phyloP scores from a whole-genome alignment of 2,797 vertebrate species.

The Mus spretus region DNA sequence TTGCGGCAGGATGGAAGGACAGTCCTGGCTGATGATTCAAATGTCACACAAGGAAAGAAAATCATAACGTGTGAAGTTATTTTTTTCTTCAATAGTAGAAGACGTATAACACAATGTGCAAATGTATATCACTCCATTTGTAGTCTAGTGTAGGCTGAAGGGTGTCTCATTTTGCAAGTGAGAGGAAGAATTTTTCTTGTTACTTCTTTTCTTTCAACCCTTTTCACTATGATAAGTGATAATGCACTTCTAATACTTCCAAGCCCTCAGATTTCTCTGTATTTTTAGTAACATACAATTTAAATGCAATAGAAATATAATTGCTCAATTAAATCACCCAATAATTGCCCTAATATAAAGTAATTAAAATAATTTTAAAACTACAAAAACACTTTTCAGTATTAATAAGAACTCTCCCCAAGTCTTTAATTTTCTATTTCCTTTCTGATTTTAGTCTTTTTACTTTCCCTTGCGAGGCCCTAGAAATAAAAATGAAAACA shows the following conservation, averaged over 20 bases:
- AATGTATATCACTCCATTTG: not conserved
- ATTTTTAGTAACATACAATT: slow-evolving; percentile 33
- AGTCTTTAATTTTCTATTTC: slow-evolving; percentile 17
- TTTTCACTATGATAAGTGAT: slow-evolving; percentile 27
- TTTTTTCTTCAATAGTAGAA: not conserved
- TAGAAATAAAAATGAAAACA: not conserved
- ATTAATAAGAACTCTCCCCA: not conserved
- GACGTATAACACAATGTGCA: not conserved
- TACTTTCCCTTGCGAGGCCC: not conserved
- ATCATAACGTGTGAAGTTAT: not conserved
- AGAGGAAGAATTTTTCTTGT: not conserved
- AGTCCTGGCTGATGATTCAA: not conserved
- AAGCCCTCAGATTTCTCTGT: slow-evolving; percentile 1
- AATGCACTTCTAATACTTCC: not conserved
- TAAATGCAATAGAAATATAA: not conserved
- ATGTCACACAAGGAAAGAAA: not conserved
- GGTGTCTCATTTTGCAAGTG: not conserved
- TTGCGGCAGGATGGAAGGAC: not conserved
- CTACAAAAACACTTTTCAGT: slow-evolving; percentile 19
- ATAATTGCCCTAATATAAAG: slow-evolving; percentile 17
- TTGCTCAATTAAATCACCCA: not conserved
- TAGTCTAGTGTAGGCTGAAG: not conserved
- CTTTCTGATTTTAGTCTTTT: not conserved
- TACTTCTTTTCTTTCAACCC: slow-evolving; percentile 1
- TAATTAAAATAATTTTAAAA: slow-evolving; percentile 53